These are phyloP conservation scores for Paguma larvata DNA, from an alignment of 2,797 vertebrate species.

Conservation along the genomic window DNA sequence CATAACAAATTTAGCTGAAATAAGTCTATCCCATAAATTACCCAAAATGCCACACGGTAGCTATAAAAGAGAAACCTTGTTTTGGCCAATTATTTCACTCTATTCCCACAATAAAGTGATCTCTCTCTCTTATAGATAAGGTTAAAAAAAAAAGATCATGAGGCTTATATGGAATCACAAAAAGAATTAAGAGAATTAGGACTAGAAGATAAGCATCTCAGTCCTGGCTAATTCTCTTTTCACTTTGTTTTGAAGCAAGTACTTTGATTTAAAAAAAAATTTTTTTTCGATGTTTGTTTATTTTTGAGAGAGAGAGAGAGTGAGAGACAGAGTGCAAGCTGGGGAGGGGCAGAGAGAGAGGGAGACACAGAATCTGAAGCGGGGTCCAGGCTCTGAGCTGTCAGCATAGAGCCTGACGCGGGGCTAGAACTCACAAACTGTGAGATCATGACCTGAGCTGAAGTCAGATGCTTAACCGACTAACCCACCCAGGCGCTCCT, in stretches of 20 bases:
- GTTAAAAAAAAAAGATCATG: not conserved
- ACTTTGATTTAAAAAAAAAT: not conserved
- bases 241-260: not conserved
- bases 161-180: not conserved
- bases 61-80: not conserved
- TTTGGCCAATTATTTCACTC: constrained; percentile 38
- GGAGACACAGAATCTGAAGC: too few species aligned
- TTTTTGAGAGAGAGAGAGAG: too few species aligned
- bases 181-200: constrained; percentile 45
- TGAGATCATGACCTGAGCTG: too few species aligned
- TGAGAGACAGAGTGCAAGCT: too few species aligned
- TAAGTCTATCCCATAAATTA: not conserved
- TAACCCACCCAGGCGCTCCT: too few species aligned
- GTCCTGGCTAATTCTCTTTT: not conserved
- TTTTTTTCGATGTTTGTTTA: too few species aligned
- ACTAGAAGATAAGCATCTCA: not conserved
- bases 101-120: not conserved
- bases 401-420: too few species aligned
- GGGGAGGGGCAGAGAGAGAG: too few species aligned
- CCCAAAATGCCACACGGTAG: constrained; percentile 9
- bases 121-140: not conserved
- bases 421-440: too few species aligned
- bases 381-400: too few species aligned
- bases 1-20: constrained; percentile 30
- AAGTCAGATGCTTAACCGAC: too few species aligned